Percentiles rank a stretch among this genome's conserved stretches.
Conservation (phyloP, 2,888 invertebrate species). For the Luperina nickerlii region DNA sequence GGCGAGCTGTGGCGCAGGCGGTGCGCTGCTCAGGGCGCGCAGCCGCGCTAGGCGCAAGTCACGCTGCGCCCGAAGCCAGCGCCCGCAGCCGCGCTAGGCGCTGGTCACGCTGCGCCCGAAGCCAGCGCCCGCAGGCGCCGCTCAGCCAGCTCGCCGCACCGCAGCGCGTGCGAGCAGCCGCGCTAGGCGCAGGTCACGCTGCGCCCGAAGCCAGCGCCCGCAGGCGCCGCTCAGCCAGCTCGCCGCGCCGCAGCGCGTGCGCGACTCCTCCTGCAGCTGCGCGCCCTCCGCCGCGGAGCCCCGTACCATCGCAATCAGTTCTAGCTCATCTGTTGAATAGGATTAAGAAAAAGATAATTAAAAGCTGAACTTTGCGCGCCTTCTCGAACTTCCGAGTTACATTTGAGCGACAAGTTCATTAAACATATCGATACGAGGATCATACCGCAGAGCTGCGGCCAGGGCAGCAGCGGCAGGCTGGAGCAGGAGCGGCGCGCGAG, state of each 20-base stretch:
- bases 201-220: constrained; percentile 41
- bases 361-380: neutral
- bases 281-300: constrained; percentile 49
- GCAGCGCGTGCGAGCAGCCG: constrained; percentile 29
- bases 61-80: constrained; percentile 37
- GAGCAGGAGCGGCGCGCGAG: constrained; percentile 66
- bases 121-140: constrained; percentile 57
- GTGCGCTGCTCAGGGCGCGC: constrained; percentile 25
- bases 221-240: constrained; percentile 64
- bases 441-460: constrained; percentile 75
- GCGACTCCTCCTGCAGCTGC: constrained; percentile 56
- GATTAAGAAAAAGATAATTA: neutral
- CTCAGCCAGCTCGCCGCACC: constrained; percentile 60
- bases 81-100: constrained; percentile 55
- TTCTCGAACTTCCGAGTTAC: neutral
- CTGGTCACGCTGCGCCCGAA: constrained; percentile 42
- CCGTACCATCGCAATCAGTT: constrained; percentile 62
- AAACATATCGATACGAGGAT: neutral
- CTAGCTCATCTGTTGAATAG: constrained; percentile 66
- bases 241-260: constrained; percentile 59
- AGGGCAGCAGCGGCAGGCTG: constrained; percentile 69
- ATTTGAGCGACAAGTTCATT: neutral
- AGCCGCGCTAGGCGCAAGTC: constrained; percentile 39
- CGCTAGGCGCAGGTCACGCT: constrained; percentile 35
- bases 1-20: neutral